These are phyloP conservation scores for Leiothrix lutea DNA, from an alignment of 2,113 vertebrate genomes.

Conservation along the genomic window DNA sequence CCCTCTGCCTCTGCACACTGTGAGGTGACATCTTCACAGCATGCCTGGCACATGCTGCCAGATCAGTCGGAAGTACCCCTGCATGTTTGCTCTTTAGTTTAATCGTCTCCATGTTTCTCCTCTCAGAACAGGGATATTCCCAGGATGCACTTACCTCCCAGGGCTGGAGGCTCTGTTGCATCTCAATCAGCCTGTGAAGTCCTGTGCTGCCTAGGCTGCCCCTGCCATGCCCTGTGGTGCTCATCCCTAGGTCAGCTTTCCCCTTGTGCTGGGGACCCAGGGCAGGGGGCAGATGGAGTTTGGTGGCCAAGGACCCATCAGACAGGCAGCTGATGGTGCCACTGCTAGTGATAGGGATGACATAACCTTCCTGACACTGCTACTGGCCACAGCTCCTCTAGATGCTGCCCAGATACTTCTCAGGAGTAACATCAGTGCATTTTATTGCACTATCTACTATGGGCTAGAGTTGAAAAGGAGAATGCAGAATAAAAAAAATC, in stretches of 20 bases:
- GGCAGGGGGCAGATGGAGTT: not conserved
- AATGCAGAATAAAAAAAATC: not conserved
- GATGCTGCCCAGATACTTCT: not conserved
- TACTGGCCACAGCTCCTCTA: not conserved
- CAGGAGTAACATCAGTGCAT: not conserved
- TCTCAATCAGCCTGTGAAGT: not conserved
- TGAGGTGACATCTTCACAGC: too few relatives aligned
- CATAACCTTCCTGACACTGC: not conserved
- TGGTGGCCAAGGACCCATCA: fast-evolving
- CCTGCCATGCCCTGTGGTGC: not conserved
- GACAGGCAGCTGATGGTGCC: not conserved
- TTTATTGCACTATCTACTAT: not conserved
- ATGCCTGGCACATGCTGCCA: fast-evolving
- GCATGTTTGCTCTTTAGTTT: not conserved
- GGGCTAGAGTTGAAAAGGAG: not conserved
- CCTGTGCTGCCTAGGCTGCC: not conserved
- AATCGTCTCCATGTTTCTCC: fast-evolving
- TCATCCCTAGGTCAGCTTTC: not conserved
- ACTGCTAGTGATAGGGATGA: not conserved
- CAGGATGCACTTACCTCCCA: not conserved
- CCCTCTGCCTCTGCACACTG: not conserved
- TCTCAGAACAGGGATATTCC: not conserved
- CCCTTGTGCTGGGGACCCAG: fast-evolving
- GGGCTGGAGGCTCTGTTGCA: fast-evolving
- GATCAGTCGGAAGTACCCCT: not conserved